Evolutionary conservation across 2,113 vertebrate genomes (phyloP).

Genomic region (Peromyscus leucopus): DNA sequence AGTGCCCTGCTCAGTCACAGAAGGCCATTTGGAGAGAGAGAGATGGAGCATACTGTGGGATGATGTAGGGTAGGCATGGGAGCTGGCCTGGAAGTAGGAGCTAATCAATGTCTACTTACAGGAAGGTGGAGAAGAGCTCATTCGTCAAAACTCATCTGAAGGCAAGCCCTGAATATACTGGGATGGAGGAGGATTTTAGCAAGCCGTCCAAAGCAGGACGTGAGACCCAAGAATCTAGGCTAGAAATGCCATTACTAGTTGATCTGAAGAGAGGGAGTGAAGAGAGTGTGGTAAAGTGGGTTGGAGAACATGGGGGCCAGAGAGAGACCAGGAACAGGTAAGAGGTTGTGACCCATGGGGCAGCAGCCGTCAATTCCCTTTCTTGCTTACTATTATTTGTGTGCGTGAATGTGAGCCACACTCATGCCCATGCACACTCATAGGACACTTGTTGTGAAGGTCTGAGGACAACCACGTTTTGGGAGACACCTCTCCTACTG

Average conservation of each 20-base stretch:
- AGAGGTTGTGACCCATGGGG: not conserved
- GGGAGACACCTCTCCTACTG: not conserved
- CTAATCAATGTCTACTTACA: not conserved
- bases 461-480: not conserved
- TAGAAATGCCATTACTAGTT: constrained; percentile 62
- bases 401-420: no score
- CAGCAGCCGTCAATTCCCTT: not conserved
- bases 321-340: not conserved
- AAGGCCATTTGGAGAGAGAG: not conserved
- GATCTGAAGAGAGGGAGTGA: not conserved
- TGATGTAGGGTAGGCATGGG: not conserved
- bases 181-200: constrained; percentile 48
- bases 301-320: not conserved
- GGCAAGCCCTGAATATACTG: constrained; percentile 46
- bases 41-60: no score
- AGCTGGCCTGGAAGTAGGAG: not conserved
- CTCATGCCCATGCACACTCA: no score
- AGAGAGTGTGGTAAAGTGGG: not conserved
- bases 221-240: constrained; percentile 52
- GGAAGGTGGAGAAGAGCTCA: constrained; percentile 35
- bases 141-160: constrained; percentile 49
- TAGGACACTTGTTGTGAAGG: not conserved
- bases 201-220: constrained; percentile 50
- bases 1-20: not conserved
- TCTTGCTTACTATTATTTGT: not conserved